These are phyloP conservation scores for Copsychus sechellarum DNA, from an alignment of 2,113 vertebrate genomes.

Conservation along the genomic window DNA sequence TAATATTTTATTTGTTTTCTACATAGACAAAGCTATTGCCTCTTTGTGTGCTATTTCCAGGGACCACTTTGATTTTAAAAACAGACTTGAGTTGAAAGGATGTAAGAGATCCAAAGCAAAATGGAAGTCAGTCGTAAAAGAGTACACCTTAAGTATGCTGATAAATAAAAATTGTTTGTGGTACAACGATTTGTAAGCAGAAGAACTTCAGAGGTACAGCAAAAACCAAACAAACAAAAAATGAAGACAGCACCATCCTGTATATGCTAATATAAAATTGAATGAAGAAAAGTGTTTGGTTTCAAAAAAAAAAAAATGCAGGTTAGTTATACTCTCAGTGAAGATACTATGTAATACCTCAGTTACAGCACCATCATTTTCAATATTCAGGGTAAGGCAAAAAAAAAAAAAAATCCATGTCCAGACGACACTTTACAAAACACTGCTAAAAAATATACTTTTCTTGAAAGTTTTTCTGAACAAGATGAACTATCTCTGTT, in stretches of 20 bases:
- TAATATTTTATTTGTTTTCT: background rate
- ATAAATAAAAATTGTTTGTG: background rate
- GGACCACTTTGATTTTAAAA: background rate
- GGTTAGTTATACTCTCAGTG: background rate
- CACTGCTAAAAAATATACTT: background rate
- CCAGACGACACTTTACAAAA: background rate
- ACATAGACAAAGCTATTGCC: background rate
- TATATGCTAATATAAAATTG: background rate
- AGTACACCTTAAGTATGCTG: background rate
- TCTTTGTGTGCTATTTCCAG: background rate
- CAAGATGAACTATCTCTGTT: background rate
- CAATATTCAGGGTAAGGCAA: background rate
- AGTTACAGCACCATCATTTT: background rate
- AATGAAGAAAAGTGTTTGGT: background rate
- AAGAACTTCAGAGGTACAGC: background rate
- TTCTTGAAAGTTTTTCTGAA: background rate
- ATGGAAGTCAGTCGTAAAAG: background rate
- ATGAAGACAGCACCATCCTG: fast-evolving
- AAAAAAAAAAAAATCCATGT: background rate
- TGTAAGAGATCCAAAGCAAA: background rate
- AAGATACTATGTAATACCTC: background rate
- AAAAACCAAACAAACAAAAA: background rate
- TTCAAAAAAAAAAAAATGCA: background rate
- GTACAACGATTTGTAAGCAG: background rate
- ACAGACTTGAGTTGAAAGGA: background rate